Conservation (phyloP, 1,140 invertebrate genomes). For the Scaptomyza graminum region DNA sequence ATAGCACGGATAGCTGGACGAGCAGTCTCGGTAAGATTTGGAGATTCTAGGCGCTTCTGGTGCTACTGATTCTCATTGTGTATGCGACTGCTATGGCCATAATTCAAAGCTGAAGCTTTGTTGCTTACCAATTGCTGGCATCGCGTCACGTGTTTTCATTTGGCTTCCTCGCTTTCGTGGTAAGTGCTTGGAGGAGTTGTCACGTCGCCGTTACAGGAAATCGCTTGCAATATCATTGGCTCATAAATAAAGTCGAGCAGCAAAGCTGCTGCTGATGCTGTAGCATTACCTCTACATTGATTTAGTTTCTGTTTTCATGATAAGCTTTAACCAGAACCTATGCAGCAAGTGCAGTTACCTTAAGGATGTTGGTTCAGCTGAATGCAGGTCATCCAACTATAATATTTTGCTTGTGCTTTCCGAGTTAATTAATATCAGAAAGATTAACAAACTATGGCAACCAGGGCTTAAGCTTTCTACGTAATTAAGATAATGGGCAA, state of each 20-base stretch:
- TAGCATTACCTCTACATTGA: conserved; percentile 6
- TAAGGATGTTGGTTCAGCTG: background rate
- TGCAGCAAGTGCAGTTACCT: background rate
- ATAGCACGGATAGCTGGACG: conserved; percentile 1
- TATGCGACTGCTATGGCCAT: conserved; percentile 59
- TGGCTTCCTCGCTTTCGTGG: conserved; percentile 50
- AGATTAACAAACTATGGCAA: conserved; percentile 8
- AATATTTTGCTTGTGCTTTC: conserved; percentile 9
- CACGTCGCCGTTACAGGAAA: conserved; percentile 66
- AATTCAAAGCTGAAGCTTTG: conserved; percentile 74
- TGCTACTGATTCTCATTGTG: conserved; percentile 50
- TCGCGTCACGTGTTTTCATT: conserved; percentile 76
- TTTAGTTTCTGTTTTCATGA: conserved; percentile 6
- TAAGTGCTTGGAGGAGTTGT: conserved; percentile 61
- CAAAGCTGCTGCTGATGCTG: conserved; percentile 11
- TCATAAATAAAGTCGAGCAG: conserved; percentile 69
- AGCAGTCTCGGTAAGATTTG: background rate
- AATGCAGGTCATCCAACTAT: conserved; percentile 5
- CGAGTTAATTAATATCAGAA: conserved; percentile 7
- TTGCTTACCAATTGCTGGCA: conserved; percentile 70
- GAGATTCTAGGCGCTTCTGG: background rate
- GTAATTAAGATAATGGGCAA: conserved; percentile 3
- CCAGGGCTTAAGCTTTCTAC: background rate
- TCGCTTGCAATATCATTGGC: conserved; percentile 69
- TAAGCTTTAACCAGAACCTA: conserved; percentile 2